These are phyloP conservation scores for Eristalinus aeneus DNA, from an alignment of 2,888 invertebrate species.

Conservation along the genomic window DNA sequence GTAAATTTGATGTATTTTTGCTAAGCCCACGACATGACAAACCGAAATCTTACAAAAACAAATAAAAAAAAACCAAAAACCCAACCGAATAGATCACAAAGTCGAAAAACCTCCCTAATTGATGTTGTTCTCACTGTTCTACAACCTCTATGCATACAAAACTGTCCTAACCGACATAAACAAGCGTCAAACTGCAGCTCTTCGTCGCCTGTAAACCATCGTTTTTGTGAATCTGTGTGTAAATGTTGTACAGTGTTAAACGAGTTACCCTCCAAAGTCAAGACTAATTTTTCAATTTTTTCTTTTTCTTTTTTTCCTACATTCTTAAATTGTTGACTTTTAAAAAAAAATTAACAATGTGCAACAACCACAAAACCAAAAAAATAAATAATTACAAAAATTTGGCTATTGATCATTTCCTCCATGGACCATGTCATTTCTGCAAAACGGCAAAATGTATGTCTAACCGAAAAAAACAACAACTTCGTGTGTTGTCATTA, in stretches of 20 bases:
- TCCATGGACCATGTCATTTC: conserved; percentile 64
- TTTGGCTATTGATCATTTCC: conserved; percentile 12
- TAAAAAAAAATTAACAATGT: conserved; percentile 39
- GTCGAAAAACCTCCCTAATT: conserved; percentile 7
- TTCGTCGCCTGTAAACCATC: conserved; percentile 54
- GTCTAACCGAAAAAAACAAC: conserved; percentile 37
- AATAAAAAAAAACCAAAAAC: not conserved
- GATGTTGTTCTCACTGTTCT: conserved; percentile 48
- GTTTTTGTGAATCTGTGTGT: conserved; percentile 61
- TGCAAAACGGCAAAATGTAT: conserved; percentile 67
- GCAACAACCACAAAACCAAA: conserved; percentile 40
- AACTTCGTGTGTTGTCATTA: conserved; percentile 24
- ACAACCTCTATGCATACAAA: conserved; percentile 14
- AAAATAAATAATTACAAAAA: not conserved
- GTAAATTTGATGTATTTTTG: conserved; percentile 8
- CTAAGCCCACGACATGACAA: not conserved
- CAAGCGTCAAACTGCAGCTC: conserved; percentile 35
- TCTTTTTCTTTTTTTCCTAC: conserved; percentile 44
- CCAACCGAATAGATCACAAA: conserved; percentile 17
- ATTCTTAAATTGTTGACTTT: conserved; percentile 30
- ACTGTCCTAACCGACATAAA: conserved; percentile 11
- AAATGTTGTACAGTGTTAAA: conserved; percentile 65
- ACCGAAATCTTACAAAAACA: not conserved
- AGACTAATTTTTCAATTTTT: conserved; percentile 42
- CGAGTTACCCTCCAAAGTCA: conserved; percentile 35